A percentile compares a stretch with the other conserved stretches of the same genome.
Conservation (phyloP, 2,888 invertebrate genomes). For the Ormyrus labotus region DNA sequence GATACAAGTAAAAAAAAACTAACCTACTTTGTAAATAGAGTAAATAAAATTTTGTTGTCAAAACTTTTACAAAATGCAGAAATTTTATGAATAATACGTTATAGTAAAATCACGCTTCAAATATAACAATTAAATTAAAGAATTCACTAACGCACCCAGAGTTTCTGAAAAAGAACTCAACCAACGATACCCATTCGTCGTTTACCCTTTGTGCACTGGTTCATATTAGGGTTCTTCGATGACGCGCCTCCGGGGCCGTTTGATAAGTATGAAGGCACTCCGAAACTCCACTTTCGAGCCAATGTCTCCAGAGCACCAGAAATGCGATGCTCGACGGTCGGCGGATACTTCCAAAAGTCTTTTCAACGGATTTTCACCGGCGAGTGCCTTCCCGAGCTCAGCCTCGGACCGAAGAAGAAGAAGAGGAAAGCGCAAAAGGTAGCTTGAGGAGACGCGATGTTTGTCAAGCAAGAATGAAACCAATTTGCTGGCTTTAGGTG, state of each 20-base stretch:
- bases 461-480: neutral
- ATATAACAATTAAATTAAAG: neutral
- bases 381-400: constrained; percentile 66
- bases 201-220: neutral
- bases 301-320: constrained; percentile 60
- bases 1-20: neutral
- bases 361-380: constrained; percentile 76
- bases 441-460: neutral
- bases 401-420: constrained; percentile 13
- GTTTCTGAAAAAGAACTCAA: neutral
- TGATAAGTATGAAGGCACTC: constrained; percentile 53
- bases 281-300: constrained; percentile 54
- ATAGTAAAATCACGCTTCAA: neutral
- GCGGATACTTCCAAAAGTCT: constrained; percentile 75
- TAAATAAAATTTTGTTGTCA: neutral
- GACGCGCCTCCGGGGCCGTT: constrained; percentile 63
- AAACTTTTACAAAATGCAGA: neutral
- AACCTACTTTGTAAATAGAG: neutral
- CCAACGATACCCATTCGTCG: neutral
- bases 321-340: constrained; percentile 59
- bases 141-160: neutral
- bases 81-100: neutral
- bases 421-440: constrained; percentile 33
- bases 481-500: neutral
- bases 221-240: constrained; percentile 65